Conservation (phyloP, 2,888 invertebrate genomes). For the Hybos culiciformis region DNA sequence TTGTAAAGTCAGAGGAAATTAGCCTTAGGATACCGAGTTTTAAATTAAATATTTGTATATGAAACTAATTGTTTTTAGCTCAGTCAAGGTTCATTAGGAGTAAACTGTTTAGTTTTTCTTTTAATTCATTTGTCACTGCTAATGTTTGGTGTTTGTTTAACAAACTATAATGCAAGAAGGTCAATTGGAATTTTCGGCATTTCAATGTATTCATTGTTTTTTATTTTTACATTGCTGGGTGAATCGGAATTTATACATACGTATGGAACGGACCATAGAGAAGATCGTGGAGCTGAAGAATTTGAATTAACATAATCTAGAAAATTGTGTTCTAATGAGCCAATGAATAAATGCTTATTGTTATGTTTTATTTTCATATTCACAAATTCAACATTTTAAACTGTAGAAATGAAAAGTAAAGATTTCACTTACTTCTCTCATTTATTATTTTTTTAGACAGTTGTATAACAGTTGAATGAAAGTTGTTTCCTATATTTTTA, state of each 20-base stretch:
- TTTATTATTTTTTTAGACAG: too few relatives aligned
- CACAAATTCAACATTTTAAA: too few relatives aligned
- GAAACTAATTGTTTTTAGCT: constrained; percentile 10
- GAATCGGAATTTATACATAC: neutral
- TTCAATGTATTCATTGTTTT: neutral
- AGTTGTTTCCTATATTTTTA: too few relatives aligned
- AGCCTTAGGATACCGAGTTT: neutral
- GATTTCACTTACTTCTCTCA: too few relatives aligned
- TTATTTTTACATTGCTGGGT: neutral
- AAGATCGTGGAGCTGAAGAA: neutral
- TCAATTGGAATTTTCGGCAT: neutral
- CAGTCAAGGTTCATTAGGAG: constrained; percentile 19
- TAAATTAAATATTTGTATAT: neutral
- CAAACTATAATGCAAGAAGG: neutral
- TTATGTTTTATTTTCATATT: too few relatives aligned
- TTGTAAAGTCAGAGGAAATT: neutral
- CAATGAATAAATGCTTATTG: too few relatives aligned
- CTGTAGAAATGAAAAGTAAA: too few relatives aligned
- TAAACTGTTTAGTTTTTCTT: constrained; percentile 20
- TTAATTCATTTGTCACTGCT: constrained; percentile 11
- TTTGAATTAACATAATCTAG: too few relatives aligned
- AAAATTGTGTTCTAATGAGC: too few relatives aligned
- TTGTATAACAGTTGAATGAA: too few relatives aligned
- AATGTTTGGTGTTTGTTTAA: neutral
- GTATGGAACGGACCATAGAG: constrained; percentile 1